Evolutionary conservation across 2,113 vertebrate species (phyloP), one percentile per base, ranked within the genome.

Genomic region (Orthonyx spaldingii): DNA sequence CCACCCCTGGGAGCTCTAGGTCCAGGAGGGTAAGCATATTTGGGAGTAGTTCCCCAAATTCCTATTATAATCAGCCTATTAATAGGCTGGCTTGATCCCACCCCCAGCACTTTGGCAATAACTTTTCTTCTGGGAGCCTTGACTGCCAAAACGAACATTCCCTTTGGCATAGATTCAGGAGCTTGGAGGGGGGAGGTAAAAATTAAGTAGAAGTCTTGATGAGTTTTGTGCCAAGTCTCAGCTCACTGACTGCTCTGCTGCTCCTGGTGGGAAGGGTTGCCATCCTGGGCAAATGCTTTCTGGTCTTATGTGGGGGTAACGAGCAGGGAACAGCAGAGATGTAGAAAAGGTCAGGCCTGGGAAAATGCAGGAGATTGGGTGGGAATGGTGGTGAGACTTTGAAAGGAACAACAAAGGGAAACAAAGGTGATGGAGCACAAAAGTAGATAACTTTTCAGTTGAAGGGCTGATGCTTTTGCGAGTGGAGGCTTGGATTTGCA

Each of bases 11-110:
- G 80, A 85, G 88, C 79, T 50, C 92, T 86, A 17, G 63, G 64
- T 94, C 95, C 80, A 71, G 94, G 60, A 90, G 68, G 83, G 94
- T 96, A 90, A 81, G 89, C 80, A 35, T 90, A 71, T 89, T 88
- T 94, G 71, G 68, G 80, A 95, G 76, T 87, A 86, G 89, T 84
- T 95, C 86, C 86, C 93, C 83, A 94, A 70, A 97, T 95, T 94
- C 86, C 9, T 93, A 87, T 92, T 93, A 39, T 78, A 97, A 93
- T 93, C 77, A 81, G 42, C 86, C 86, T 97, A 90, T 92, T 96
- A 96, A 95, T 97, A 94, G 94, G 52, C 89, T 87, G 86, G 6
- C 72, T 90, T 78, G 42, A 68, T 92, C 89, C 91, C 91, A 92
- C 93, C 93, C 83, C 64, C 64, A 78, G 64, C 60, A 37, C 72